Conservation (phyloP, 1,140 invertebrate genomes). For the Tribolium castaneum region DNA sequence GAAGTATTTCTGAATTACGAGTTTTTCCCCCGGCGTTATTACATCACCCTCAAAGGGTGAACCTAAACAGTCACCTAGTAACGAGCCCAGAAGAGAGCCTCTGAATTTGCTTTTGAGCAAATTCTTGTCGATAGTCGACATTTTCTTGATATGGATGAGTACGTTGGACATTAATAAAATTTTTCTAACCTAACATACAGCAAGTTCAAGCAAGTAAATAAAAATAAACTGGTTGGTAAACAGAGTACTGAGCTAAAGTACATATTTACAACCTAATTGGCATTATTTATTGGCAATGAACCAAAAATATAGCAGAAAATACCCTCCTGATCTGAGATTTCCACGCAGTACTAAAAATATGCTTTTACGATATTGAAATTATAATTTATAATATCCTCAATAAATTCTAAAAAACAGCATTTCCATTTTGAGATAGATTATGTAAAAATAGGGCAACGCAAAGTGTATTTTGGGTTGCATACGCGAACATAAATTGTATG, state of each 20-base stretch:
- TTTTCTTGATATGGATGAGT: not conserved
- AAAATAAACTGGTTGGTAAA: not conserved
- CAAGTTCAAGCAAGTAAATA: not conserved
- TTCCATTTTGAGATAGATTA: no score
- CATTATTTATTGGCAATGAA: not conserved
- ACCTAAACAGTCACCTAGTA: slow-evolving; percentile 81
- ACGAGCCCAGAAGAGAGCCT: slow-evolving; percentile 75
- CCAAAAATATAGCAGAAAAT: not conserved
- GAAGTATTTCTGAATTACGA: slow-evolving; percentile 71
- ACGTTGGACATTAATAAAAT: not conserved
- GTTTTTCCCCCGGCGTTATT: slow-evolving; percentile 64
- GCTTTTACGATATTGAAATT: no score
- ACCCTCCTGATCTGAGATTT: not conserved
- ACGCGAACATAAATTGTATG: no score
- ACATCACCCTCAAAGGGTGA: slow-evolving; percentile 75
- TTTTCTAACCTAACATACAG: not conserved
- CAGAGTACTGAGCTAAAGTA: not conserved
- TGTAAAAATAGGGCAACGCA: no score
- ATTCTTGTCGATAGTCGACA: not conserved
- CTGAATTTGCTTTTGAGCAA: slow-evolving; percentile 71
- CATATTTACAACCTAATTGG: not conserved
- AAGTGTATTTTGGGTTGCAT: no score
- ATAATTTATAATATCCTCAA: no score
- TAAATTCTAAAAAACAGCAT: no score
- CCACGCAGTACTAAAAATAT: no score